A percentile compares a stretch with the other conserved stretches of the same genome.
These are phyloP conservation scores for Platanista minor DNA, from an alignment of 2,113 vertebrate genomes.

Conservation along the genomic window DNA sequence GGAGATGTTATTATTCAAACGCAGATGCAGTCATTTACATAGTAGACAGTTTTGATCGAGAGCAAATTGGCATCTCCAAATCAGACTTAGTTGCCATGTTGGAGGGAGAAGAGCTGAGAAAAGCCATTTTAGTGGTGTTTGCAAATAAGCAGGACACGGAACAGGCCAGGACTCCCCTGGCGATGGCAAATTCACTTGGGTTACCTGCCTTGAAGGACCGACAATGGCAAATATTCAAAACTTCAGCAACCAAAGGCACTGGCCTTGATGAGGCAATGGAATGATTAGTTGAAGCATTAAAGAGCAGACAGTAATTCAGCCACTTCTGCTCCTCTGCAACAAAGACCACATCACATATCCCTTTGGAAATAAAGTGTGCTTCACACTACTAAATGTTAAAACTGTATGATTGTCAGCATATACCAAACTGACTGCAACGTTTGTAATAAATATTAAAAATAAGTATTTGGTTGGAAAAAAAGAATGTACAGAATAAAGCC, in stretches of 20 bases:
- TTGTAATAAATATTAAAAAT: conserved; percentile 45
- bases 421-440: conserved; percentile 35
- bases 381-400: conserved; percentile 8
- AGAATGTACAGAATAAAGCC: too few species aligned
- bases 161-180: conserved; percentile 95
- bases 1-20: conserved; percentile 98
- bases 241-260: conserved; percentile 93
- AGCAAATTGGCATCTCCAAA: conserved; percentile 96
- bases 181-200: conserved; percentile 94
- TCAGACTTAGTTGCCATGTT: conserved; percentile 97
- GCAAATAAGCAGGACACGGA: conserved; percentile 99
- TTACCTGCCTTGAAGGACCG: conserved; percentile 93
- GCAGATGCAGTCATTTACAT: conserved; percentile 97
- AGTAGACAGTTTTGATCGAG: conserved; percentile 96
- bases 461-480: not conserved
- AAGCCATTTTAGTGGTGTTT: conserved; percentile 97
- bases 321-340: not conserved
- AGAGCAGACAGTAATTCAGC: conserved; percentile 85
- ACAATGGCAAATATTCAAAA: conserved; percentile 99
- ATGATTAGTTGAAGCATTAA: conserved; percentile 87
- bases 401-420: not conserved
- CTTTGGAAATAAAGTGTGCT: conserved; percentile 45
- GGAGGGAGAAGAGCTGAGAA: conserved; percentile 98
- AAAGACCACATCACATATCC: not conserved
- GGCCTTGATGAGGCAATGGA: conserved; percentile 98